Conservation (phyloP, 1,140 invertebrate species). For the Colletes gigas region DNA sequence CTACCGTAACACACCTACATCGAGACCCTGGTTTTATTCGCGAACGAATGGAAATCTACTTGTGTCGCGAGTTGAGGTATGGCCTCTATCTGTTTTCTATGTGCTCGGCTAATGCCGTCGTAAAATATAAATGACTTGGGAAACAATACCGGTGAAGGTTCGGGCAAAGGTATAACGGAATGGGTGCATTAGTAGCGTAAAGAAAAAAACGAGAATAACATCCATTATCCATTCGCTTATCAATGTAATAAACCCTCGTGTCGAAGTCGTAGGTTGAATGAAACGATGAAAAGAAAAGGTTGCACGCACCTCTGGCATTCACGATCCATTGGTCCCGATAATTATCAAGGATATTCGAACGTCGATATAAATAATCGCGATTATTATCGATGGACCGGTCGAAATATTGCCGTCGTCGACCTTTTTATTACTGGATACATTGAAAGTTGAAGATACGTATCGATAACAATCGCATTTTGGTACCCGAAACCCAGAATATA, state of each 20-base stretch:
- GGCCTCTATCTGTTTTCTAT: slow-evolving; percentile 43
- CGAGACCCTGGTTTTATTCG: slow-evolving; percentile 28
- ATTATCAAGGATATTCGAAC: too few relatives aligned
- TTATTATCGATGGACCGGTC: too few relatives aligned
- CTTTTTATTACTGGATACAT: too few relatives aligned
- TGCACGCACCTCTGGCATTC: too few relatives aligned
- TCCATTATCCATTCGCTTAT: slow-evolving; percentile 6
- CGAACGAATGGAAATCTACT: slow-evolving; percentile 36
- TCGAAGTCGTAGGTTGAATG: background rate
- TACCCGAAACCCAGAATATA: too few relatives aligned
- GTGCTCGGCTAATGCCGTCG: slow-evolving; percentile 31
- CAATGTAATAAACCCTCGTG: slow-evolving; percentile 4
- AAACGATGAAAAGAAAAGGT: background rate
- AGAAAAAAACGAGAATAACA: background rate
- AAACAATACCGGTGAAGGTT: slow-evolving; percentile 29
- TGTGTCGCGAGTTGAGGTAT: slow-evolving; percentile 43
- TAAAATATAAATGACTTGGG: slow-evolving; percentile 43
- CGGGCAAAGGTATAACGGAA: slow-evolving; percentile 18
- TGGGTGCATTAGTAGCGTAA: slow-evolving; percentile 2
- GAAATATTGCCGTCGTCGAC: too few relatives aligned
- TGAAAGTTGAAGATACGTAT: too few relatives aligned
- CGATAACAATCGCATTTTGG: too few relatives aligned
- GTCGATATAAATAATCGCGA: background rate
- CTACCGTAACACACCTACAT: slow-evolving; percentile 35
- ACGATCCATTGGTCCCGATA: too few relatives aligned